phyloP scores from a whole-genome alignment of 2,888 invertebrate genomes.

The Watsonalla cultraria region DNA sequence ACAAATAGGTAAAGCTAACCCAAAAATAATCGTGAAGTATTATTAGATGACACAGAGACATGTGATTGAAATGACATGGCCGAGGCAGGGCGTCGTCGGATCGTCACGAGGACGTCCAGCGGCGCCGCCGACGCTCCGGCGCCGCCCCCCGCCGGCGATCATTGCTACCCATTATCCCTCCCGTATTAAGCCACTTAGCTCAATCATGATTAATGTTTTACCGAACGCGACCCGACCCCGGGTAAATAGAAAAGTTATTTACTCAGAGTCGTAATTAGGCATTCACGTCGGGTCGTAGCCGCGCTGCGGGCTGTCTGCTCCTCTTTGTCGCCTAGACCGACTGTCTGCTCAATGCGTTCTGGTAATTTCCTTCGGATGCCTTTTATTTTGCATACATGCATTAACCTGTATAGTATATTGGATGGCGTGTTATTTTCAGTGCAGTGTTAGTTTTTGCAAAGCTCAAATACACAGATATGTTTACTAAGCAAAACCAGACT shows the following conservation, averaged over 20 bases:
- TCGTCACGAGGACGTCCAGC: slow-evolving; percentile 58
- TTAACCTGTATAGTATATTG: not conserved
- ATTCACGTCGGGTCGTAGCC: slow-evolving; percentile 67
- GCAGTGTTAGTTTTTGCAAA: no score
- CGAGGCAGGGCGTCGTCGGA: slow-evolving; percentile 21
- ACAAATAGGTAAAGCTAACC: not conserved
- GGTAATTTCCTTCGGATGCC: slow-evolving; percentile 37
- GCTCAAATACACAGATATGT: no score
- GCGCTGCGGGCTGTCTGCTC: slow-evolving; percentile 65
- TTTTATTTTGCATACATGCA: slow-evolving; percentile 16
- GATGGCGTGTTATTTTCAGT: not conserved
- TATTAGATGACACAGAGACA: not conserved
- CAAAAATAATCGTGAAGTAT: not conserved
- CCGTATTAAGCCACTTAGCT: slow-evolving; percentile 79
- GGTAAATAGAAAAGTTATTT: slow-evolving; percentile 78
- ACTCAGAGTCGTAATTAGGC: slow-evolving; percentile 74
- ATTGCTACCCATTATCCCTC: slow-evolving; percentile 75
- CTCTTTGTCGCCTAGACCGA: slow-evolving; percentile 62
- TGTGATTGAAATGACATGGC: slow-evolving; percentile 6
- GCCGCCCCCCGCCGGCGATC: slow-evolving; percentile 73
- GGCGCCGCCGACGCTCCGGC: slow-evolving; percentile 56
- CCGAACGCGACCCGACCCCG: slow-evolving; percentile 68
- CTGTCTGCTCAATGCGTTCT: slow-evolving; percentile 52
- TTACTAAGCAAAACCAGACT: no score
- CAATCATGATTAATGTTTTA: slow-evolving; percentile 79